Percentiles rank a stretch among this genome's conserved stretches.
These are phyloP conservation scores for Ciona savignyi DNA, from an alignment of 23 tunicate genomes.

Conservation along the genomic window DNA sequence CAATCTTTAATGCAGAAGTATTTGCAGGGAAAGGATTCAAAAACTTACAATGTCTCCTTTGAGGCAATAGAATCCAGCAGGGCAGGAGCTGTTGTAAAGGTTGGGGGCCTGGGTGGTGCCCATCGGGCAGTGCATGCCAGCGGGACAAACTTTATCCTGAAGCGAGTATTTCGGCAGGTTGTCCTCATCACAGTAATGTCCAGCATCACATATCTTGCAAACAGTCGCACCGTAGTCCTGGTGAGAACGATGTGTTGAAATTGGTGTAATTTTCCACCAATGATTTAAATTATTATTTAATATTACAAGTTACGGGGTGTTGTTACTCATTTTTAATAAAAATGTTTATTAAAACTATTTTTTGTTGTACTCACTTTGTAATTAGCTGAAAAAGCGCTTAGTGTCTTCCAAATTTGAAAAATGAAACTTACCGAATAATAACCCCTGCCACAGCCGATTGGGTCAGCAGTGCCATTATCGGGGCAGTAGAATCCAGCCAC, in stretches of 20 bases:
- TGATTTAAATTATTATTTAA: too few relatives aligned
- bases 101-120: constrained; percentile 71
- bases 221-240: constrained; percentile 49
- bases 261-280: too few relatives aligned
- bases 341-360: too few relatives aligned
- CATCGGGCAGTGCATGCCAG: constrained; percentile 74
- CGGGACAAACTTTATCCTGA: constrained; percentile 62
- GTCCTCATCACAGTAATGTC: constrained; percentile 65
- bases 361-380: too few relatives aligned
- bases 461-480: constrained; percentile 73
- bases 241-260: too few relatives aligned
- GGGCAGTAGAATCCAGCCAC: constrained; percentile 81
- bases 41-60: too few relatives aligned
- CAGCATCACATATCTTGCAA: constrained; percentile 73
- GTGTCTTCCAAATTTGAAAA: too few relatives aligned
- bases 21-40: too few relatives aligned
- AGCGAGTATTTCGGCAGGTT: constrained; percentile 17
- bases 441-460: constrained; percentile 67
- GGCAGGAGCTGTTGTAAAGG: constrained; percentile 47
- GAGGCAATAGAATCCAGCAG: constrained; percentile 92
- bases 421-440: constrained; percentile 54
- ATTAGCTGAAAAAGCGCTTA: too few relatives aligned
- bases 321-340: too few relatives aligned
- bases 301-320: too few relatives aligned
- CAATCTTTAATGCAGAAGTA: too few relatives aligned